A percentile compares a stretch with the other conserved stretches of the same genome.
Conservation (phyloP, 2,888 invertebrate genomes). For the Gnatocerus cornutus region DNA sequence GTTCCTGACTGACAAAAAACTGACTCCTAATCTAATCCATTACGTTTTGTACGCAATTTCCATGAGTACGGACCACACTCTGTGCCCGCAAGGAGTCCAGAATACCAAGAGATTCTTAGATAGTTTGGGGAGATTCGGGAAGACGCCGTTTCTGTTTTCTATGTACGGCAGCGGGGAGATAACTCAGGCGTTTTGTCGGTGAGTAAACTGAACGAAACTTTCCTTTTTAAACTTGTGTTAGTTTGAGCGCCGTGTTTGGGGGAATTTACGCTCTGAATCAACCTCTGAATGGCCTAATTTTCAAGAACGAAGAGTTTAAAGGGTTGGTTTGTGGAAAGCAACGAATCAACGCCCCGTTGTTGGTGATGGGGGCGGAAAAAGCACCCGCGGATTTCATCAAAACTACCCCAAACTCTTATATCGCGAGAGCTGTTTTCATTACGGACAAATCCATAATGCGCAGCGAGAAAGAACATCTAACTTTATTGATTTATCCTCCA, state of each 20-base stretch:
- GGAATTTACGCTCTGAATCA: conserved; percentile 94
- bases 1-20: conserved; percentile 85
- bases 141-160: conserved; percentile 97
- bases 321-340: conserved; percentile 82
- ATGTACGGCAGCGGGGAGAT: conserved; percentile 98
- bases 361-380: conserved; percentile 83
- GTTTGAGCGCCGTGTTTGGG: conserved; percentile 98
- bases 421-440: conserved; percentile 70
- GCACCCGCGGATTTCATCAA: conserved; percentile 75
- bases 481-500: conserved; percentile 85
- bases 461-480: conserved; percentile 86
- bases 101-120: conserved; percentile 89
- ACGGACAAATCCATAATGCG: conserved; percentile 81
- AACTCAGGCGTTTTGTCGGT: conserved; percentile 94
- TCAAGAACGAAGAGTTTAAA: conserved; percentile 75
- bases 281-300: conserved; percentile 80
- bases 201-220: background rate
- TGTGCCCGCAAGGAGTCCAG: conserved; percentile 85
- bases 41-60: conserved; percentile 95
- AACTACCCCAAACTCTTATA: conserved; percentile 57
- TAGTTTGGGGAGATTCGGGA: conserved; percentile 95
- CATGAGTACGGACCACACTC: conserved; percentile 85
- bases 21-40: conserved; percentile 89
- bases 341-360: conserved; percentile 80
- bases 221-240: conserved; percentile 57